These are phyloP conservation scores for Autographa gamma DNA, from an alignment of 2,888 invertebrate genomes.

Conservation along the genomic window DNA sequence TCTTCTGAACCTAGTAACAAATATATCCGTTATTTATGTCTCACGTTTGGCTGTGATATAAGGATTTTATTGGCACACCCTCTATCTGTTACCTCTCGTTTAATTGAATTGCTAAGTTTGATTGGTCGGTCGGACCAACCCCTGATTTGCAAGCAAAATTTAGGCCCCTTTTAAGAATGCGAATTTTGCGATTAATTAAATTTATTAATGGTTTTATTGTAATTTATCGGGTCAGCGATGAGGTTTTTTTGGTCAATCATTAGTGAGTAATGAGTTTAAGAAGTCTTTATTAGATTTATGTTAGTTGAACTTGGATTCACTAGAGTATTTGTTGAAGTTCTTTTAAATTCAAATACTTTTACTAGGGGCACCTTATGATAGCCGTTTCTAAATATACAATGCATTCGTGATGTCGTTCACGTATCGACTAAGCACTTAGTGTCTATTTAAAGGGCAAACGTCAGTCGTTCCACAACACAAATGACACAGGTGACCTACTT, in stretches of 20 bases:
- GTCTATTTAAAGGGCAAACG: conserved; percentile 7
- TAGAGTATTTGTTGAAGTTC: not conserved
- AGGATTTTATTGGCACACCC: conserved; percentile 74
- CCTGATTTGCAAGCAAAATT: conserved; percentile 49
- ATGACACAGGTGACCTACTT: not conserved
- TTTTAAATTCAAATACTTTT: not conserved
- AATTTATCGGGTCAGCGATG: conserved; percentile 41
- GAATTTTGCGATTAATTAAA: conserved; percentile 42
- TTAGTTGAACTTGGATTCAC: not conserved
- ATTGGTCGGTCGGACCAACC: conserved; percentile 64
- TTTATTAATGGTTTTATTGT: conserved; percentile 42
- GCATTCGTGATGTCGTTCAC: not conserved
- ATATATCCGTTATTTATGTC: conserved; percentile 73
- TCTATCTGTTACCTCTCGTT: conserved; percentile 67
- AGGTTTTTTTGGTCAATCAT: conserved; percentile 23
- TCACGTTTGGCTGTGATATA: conserved; percentile 73
- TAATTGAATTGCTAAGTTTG: conserved; percentile 76
- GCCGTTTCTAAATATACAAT: not conserved
- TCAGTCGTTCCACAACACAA: not conserved
- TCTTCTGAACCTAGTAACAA: conserved; percentile 46
- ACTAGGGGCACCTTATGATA: not conserved
- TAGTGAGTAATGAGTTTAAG: conserved; percentile 7
- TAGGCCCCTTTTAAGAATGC: conserved; percentile 49
- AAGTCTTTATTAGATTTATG: conserved; percentile 2
- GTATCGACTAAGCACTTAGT: conserved; percentile 1